Evolutionary conservation across 1,140 invertebrate genomes (phyloP).

Genomic region (Drosophila bocqueti): DNA sequence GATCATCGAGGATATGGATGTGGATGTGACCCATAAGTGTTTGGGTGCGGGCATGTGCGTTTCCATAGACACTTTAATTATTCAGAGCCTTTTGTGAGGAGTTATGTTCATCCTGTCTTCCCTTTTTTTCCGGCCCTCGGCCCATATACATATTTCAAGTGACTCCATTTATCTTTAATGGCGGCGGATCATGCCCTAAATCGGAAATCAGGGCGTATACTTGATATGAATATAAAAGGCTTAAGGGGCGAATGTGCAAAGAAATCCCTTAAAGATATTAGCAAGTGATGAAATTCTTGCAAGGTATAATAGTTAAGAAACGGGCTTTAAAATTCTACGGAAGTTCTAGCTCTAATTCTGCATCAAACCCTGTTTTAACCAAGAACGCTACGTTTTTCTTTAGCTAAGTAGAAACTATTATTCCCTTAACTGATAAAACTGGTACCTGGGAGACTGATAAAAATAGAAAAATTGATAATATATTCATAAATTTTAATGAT

Average conservation of each 20-base stretch:
- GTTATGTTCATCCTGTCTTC: background rate
- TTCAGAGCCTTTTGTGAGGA: slow-evolving; percentile 54
- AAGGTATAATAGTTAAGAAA: background rate
- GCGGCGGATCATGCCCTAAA: slow-evolving; percentile 24
- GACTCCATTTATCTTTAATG: slow-evolving; percentile 44
- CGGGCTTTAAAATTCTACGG: background rate
- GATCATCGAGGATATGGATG: slow-evolving; percentile 33
- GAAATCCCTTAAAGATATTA: background rate
- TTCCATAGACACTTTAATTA: slow-evolving; percentile 66
- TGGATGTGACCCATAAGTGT: slow-evolving; percentile 20
- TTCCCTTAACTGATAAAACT: background rate
- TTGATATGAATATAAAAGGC: slow-evolving; percentile 19
- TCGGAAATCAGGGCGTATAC: slow-evolving; percentile 27
- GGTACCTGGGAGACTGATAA: background rate
- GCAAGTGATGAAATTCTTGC: background rate
- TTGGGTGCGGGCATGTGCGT: slow-evolving; percentile 26
- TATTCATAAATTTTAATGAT: slow-evolving; percentile 14
- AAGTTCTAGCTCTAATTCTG: background rate
- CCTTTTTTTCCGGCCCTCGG: slow-evolving; percentile 6
- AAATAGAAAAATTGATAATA: background rate
- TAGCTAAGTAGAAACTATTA: background rate
- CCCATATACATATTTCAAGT: slow-evolving; percentile 29
- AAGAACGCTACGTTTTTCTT: background rate
- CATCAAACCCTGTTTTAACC: background rate
- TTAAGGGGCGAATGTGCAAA: background rate